A percentile compares a stretch with the other conserved stretches of the same genome.
phyloP scores from a whole-genome alignment of 2,113 vertebrate species.

The Parus major region DNA sequence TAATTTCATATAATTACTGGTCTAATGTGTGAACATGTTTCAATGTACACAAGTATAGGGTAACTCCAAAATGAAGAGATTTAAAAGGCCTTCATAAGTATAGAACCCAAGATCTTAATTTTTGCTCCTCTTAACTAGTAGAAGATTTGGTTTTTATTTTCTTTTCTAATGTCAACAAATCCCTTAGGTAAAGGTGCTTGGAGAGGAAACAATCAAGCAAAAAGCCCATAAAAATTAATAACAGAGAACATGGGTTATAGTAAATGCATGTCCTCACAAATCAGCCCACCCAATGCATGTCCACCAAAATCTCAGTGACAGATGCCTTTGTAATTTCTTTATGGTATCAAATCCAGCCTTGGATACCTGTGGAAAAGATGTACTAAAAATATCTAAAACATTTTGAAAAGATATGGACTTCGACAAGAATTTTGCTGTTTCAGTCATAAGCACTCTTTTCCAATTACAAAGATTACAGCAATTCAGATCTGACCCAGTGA shows the following conservation, averaged over 20 bases:
- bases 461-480: not conserved
- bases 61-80: not conserved
- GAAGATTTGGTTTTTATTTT: not conserved
- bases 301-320: not conserved
- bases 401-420: not conserved
- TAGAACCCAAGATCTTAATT: not conserved
- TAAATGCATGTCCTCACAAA: not conserved
- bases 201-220: not conserved
- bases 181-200: not conserved
- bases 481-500: not conserved
- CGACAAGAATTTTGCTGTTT: not conserved
- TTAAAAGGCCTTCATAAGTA: not conserved
- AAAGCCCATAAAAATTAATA: not conserved
- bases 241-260: not conserved
- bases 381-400: not conserved
- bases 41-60: not conserved
- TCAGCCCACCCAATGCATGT: not conserved
- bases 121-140: not conserved
- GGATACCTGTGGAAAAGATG: not conserved
- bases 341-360: not conserved
- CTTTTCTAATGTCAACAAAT: not conserved
- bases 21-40: not conserved
- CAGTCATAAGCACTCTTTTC: not conserved
- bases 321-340: not conserved
- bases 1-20: not conserved